Conservation (phyloP, 2,888 invertebrate genomes). For the Argyra leucocephala region DNA sequence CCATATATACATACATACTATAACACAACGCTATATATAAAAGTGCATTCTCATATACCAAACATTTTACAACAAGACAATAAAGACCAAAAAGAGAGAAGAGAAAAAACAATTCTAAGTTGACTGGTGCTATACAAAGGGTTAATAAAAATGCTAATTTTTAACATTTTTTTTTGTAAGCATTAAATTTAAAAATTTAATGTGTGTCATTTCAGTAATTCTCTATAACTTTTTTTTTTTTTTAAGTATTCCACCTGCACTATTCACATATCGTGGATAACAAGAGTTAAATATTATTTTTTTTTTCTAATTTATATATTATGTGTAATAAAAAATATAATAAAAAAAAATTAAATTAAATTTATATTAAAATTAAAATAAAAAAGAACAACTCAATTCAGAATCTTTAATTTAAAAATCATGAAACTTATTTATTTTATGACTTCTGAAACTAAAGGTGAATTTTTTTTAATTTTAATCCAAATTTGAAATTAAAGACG, state of each 20-base stretch:
- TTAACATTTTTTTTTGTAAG: neutral
- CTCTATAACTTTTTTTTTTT: neutral
- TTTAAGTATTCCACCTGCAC: neutral
- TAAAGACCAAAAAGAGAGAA: neutral
- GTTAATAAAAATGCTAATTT: slow-evolving; percentile 1
- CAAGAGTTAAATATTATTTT: neutral
- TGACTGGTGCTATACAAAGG: neutral
- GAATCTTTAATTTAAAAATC: no score
- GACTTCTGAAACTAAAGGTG: no score
- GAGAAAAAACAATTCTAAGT: neutral
- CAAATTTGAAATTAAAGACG: no score
- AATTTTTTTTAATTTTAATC: no score
- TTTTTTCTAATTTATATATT: no score
- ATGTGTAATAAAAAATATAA: no score
- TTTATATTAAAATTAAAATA: neutral
- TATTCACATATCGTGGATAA: neutral
- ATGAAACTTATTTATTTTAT: no score
- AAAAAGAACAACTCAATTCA: no score
- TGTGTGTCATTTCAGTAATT: slow-evolving; percentile 6
- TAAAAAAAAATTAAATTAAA: neutral
- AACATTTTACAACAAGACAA: neutral
- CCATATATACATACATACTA: no score
- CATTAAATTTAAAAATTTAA: neutral
- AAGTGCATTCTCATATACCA: no score
- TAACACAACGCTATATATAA: no score